Evolutionary conservation across 1,140 invertebrate species (phyloP).

Genomic region (Pseudoatta argentina): DNA sequence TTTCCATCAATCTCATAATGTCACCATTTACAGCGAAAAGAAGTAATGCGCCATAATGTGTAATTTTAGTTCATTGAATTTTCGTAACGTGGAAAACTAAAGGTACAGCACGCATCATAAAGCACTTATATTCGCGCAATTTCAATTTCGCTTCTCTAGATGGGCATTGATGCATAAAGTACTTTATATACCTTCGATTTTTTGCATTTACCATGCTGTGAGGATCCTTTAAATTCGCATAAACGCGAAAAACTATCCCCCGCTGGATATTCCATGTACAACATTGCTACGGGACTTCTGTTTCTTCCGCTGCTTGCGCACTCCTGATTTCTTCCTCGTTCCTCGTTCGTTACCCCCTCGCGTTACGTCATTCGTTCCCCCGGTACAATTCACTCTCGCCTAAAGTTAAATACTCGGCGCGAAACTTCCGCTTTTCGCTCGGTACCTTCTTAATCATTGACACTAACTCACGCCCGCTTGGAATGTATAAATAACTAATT

Average conservation of each 20-base stretch:
- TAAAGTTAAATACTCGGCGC: conserved; percentile 81
- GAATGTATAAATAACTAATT: conserved; percentile 84
- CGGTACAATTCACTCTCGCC: conserved; percentile 64
- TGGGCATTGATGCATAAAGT: neutral
- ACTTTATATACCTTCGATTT: neutral
- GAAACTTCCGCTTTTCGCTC: conserved; percentile 71
- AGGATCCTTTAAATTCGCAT: conserved; percentile 70
- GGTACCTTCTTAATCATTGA: conserved; percentile 80
- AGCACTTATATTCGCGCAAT: neutral
- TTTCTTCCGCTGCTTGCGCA: conserved; percentile 24
- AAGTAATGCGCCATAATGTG: conserved; percentile 4
- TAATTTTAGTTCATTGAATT: conserved; percentile 49
- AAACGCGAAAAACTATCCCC: conserved; percentile 73
- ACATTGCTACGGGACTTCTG: conserved; percentile 58
- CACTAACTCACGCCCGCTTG: conserved; percentile 80
- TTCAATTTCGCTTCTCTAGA: conserved; percentile 11
- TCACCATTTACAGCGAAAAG: neutral
- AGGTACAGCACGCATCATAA: neutral
- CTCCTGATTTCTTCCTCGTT: conserved; percentile 27
- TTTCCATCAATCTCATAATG: neutral
- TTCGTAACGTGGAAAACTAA: neutral
- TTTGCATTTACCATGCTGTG: neutral
- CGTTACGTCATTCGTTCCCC: neutral
- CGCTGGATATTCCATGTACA: conserved; percentile 61
- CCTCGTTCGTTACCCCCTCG: neutral